Evolutionary conservation across 1,140 invertebrate genomes (phyloP), one percentile per base, ranked within the genome.

Genomic region (Papilio glaucus): DNA sequence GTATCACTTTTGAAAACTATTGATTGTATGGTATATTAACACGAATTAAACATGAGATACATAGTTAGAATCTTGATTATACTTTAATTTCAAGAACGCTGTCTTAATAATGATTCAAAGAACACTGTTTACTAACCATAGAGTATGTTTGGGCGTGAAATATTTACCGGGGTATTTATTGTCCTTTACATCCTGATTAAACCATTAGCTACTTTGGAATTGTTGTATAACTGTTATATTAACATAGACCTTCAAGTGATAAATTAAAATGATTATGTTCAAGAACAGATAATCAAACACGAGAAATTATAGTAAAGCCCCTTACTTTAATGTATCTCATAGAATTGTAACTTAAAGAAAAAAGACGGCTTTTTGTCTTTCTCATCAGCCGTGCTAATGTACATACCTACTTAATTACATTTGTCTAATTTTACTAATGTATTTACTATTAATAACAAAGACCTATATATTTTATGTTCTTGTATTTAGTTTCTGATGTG

Each of bases 391-490:
- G 73, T 79, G 60, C 72, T 69, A 18, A 12, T 71, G 39, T 83
- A 77, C 77, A 77, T 79, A 85, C 68, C 70, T 79, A 33, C 29
- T 6, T 33, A 3, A 77, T 63, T 78, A 73, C 72, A 68, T 79
- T 62, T 76, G 73, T 62, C 73, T 82, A 79, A 73, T 79, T 78
- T 74, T 71, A 82, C 74, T 82, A 80, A 77, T 82, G 78, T 82
- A 84, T 84, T 84, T 85, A 85, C 79, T 85, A 79, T 45, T 71
- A 68, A 79, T 76, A 78, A 77, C 57, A 73, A 73, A 76, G 73
- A 72, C 37, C 18, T 68, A 42, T 77, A 61, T 76, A 71, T 80
- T 77, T 78, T 79, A 77, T 80, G 74, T 76, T 80, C 81, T 80
- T 41, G 62, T 82, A 39, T 78, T 73, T 75, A 61, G 63, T 85